These are phyloP conservation scores for Pogonocherus hispidulus DNA, from an alignment of 2,888 invertebrate genomes.

Conservation along the genomic window DNA sequence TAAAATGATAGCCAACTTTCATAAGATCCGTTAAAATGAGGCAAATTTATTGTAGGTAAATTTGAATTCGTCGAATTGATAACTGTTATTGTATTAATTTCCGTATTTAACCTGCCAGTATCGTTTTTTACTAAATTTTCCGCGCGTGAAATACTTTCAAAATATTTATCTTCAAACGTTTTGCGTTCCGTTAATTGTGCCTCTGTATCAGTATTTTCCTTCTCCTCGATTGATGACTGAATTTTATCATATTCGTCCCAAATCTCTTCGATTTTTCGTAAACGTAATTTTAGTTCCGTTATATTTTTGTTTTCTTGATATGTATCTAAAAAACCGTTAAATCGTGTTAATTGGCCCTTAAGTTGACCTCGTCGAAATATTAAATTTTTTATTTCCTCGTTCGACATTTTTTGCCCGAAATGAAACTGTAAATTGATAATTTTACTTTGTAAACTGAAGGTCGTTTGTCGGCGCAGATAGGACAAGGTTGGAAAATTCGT, in stretches of 20 bases:
- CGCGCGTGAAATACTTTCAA: not conserved
- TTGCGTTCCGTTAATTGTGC: not conserved
- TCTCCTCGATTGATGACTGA: conserved; percentile 8
- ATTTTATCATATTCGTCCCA: conserved; percentile 1
- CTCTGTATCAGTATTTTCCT: not conserved
- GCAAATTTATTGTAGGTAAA: not conserved
- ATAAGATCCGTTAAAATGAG: not conserved
- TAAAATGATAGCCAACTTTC: not conserved
- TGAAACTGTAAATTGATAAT: no score
- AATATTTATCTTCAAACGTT: conserved; percentile 21
- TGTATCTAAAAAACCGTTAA: not conserved
- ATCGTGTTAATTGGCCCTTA: conserved; percentile 6
- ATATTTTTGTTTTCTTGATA: conserved; percentile 1
- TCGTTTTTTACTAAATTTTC: not conserved
- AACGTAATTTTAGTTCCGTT: conserved; percentile 7
- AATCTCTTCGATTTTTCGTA: not conserved
- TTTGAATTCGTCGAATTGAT: not conserved
- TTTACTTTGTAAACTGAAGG: no score
- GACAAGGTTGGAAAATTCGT: no score
- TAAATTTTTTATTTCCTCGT: conserved; percentile 1
- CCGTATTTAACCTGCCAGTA: no score
- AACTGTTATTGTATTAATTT: not conserved
- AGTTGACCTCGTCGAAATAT: not conserved
- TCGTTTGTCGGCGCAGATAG: no score
- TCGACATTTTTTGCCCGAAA: not conserved